These are phyloP conservation scores for Hyperoplus lanceolatus DNA, from an alignment of 2,797 vertebrate genomes.

Conservation along the genomic window DNA sequence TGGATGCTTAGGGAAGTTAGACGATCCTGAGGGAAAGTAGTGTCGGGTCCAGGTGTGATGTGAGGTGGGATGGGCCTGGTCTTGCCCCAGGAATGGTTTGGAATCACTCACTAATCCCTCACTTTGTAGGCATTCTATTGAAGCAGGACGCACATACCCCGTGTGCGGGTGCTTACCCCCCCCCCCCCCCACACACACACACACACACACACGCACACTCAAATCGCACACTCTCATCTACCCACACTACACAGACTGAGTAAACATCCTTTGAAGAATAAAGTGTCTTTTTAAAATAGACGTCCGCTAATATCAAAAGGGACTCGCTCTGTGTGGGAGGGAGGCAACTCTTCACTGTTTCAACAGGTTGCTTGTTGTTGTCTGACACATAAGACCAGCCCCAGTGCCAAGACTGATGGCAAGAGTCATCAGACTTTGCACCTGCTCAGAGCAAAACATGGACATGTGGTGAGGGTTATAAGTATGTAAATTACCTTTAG, in stretches of 20 bases:
- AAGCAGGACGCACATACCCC: conserved; percentile 55
- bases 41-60: conserved; percentile 78
- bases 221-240: conserved; percentile 19
- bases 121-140: conserved; percentile 81
- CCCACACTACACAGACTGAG: conserved; percentile 53
- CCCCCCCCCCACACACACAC: neutral
- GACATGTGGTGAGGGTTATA: conserved; percentile 25
- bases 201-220: conserved; percentile 31
- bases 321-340: conserved; percentile 54
- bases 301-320: conserved; percentile 78
- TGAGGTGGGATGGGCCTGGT: conserved; percentile 79
- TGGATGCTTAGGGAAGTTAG: conserved; percentile 61
- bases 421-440: conserved; percentile 40
- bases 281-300: conserved; percentile 80
- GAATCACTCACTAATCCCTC: conserved; percentile 79
- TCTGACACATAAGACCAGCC: conserved; percentile 67
- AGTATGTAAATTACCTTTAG: conserved; percentile 22
- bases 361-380: conserved; percentile 79
- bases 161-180: conserved; percentile 25
- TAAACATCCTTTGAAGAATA: conserved; percentile 84
- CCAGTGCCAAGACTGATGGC: conserved; percentile 38
- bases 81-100: conserved; percentile 82
- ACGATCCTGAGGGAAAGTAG: conserved; percentile 69
- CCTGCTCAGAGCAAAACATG: conserved; percentile 54
- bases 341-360: conserved; percentile 68